A percentile compares a stretch with the other conserved stretches of the same genome.
Conservation (phyloP, 2,113 vertebrate genomes). For the Emydocephalus ijimae region DNA sequence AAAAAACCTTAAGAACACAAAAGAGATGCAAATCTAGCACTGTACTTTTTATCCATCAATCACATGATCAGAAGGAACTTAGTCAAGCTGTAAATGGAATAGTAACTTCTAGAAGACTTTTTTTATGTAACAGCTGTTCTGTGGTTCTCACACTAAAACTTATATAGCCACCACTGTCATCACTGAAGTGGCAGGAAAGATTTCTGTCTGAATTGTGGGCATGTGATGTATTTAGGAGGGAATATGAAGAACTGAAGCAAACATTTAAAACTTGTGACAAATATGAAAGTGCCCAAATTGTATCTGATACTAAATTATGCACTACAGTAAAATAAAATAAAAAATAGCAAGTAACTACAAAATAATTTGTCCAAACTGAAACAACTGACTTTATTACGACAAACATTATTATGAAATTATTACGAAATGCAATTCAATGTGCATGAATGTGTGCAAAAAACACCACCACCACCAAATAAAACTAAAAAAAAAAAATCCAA, state of each 20-base stretch:
- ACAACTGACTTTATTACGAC: background rate
- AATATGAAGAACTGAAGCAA: background rate
- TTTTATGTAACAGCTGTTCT: background rate
- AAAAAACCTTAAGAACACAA: background rate
- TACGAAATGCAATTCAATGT: background rate
- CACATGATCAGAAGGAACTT: background rate
- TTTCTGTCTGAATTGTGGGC: background rate
- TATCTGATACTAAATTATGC: background rate
- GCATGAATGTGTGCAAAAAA: background rate
- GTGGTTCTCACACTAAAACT: background rate
- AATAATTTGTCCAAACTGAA: background rate
- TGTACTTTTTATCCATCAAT: background rate
- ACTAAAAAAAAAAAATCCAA: background rate
- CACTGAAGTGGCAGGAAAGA: background rate
- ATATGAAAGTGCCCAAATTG: background rate
- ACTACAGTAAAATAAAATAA: background rate
- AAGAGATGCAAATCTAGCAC: background rate
- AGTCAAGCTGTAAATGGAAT: background rate
- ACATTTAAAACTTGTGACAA: background rate
- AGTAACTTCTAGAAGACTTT: background rate
- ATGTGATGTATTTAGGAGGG: background rate
- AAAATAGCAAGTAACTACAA: background rate
- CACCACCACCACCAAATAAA: background rate
- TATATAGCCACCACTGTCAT: background rate
- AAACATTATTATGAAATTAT: background rate